Evolutionary conservation across 2,797 vertebrate species (phyloP).

Genomic region (Bradypodion ventrale): DNA sequence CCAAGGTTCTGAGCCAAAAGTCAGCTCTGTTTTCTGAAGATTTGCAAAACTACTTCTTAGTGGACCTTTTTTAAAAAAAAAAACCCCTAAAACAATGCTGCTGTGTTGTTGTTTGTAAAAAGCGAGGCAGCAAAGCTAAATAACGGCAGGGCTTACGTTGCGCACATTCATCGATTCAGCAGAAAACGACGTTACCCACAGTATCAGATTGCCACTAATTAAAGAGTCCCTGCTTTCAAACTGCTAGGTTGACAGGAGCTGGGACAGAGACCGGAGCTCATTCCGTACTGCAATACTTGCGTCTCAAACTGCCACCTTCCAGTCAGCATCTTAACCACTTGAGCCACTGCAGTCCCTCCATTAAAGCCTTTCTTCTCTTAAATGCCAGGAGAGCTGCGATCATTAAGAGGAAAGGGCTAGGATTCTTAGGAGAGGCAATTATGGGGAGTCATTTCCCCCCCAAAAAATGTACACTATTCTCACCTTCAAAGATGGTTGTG

Average conservation of each 20-base stretch:
- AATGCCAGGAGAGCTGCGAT: conserved; percentile 39
- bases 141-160: too few species aligned
- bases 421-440: conserved; percentile 66
- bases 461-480: conserved; percentile 74
- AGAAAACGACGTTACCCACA: too few species aligned
- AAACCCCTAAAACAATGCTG: too few species aligned
- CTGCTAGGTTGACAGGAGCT: too few species aligned
- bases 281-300: too few species aligned
- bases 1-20: conserved; percentile 29
- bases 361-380: conserved; percentile 21
- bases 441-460: conserved; percentile 67
- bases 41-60: conserved; percentile 22
- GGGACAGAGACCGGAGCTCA: too few species aligned
- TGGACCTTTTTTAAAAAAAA: background rate
- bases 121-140: conserved; percentile 46
- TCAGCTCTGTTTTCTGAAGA: conserved; percentile 51
- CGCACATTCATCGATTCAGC: too few species aligned
- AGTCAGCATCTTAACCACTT: too few species aligned
- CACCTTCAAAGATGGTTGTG: conserved; percentile 62
- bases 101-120: background rate
- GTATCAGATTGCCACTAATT: too few species aligned
- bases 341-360: too few species aligned
- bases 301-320: too few species aligned
- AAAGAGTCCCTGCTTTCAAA: too few species aligned
- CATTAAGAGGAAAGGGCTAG: conserved; percentile 53